Base-by-base conservation (phyloP, 2,797 vertebrate species). In the Acridotheres tristis region DNA sequence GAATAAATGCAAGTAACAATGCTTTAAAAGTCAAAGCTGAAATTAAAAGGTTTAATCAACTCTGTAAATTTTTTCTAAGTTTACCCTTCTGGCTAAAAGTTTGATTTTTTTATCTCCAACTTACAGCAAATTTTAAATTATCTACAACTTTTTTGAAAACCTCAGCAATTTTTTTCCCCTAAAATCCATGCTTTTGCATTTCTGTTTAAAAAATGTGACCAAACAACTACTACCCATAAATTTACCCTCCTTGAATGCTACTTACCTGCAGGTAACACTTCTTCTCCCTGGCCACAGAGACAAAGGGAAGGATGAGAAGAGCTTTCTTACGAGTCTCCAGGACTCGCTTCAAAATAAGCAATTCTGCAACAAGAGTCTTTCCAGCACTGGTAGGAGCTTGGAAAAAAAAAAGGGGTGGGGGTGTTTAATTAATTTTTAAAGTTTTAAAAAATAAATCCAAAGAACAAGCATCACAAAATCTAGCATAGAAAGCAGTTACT, bases 241-340 rank as follows among this genome's bases (percentile, higher is more conserved):
- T 71, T 48, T 16, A 16, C 8, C 30, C 10, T 88, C 40, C 43
- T 53, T 50, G 48, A 79, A 85, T 16, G n/a, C 19, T 43, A 50
- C 90, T 97, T 97, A 99, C 99, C 98, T 99, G 99, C 58, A 99
- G 98, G 95, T 99, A 99, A 93, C 97, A 98, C 98, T 99, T 99
- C 97, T 99, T 99, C 96, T 99, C 99, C 97, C 99, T 99, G 91
- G 99, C 99, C 95, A 99, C 98, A 90, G 99, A 99, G 27, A 99
- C 98, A 97, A 99, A 99, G 2, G 99, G 99, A 75, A 99, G 98
- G 96, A 99, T 99, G 84, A 99, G 98, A 94, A 99, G 98, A 80
- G 99, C 99, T 98, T 99, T 99, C 93, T 98, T 99, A 95, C 95
- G 98, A 16, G 98, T 99, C 97, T 99, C 99, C 96, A 99, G 94